Evolutionary conservation across 1,140 invertebrate species (phyloP).

Genomic region (Drosophila pachea): DNA sequence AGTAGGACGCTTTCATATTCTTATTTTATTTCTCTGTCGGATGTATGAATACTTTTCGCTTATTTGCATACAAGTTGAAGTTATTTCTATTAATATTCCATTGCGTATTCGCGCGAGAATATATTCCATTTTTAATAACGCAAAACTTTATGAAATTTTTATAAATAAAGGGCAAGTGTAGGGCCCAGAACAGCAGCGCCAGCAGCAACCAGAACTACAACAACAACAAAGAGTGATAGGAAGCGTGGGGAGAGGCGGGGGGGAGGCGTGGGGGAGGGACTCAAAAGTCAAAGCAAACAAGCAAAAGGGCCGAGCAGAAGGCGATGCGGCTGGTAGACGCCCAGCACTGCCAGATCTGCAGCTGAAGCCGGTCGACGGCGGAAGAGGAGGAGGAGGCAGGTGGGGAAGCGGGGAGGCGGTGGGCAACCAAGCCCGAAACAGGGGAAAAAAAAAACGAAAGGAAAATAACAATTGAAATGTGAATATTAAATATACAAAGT

Average conservation of each 20-base stretch:
- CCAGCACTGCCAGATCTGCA: background rate
- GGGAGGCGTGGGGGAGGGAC: slow-evolving; percentile 31
- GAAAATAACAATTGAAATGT: slow-evolving; percentile 69
- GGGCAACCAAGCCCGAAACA: background rate
- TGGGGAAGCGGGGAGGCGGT: background rate
- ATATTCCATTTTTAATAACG: slow-evolving; percentile 74
- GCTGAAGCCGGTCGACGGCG: too few species aligned
- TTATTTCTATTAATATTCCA: slow-evolving; percentile 71
- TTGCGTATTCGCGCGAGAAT: slow-evolving; percentile 66
- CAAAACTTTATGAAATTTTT: slow-evolving; percentile 72
- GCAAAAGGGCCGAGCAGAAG: slow-evolving; percentile 25
- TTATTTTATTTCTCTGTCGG: background rate
- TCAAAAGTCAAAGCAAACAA: slow-evolving; percentile 64
- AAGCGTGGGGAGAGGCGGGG: slow-evolving; percentile 30
- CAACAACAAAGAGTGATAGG: slow-evolving; percentile 7
- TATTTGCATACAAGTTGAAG: slow-evolving; percentile 50
- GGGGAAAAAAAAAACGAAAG: background rate
- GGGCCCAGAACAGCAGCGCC: slow-evolving; percentile 9
- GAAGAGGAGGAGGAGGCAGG: too few species aligned
- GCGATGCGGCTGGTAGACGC: slow-evolving; percentile 16
- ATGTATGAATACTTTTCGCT: slow-evolving; percentile 8
- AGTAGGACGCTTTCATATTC: background rate
- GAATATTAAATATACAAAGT: slow-evolving; percentile 72
- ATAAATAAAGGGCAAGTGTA: slow-evolving; percentile 55
- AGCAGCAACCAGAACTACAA: background rate